Base-by-base conservation (phyloP, 2,797 vertebrate species). In the Myoxocephalus aenaeus region DNA sequence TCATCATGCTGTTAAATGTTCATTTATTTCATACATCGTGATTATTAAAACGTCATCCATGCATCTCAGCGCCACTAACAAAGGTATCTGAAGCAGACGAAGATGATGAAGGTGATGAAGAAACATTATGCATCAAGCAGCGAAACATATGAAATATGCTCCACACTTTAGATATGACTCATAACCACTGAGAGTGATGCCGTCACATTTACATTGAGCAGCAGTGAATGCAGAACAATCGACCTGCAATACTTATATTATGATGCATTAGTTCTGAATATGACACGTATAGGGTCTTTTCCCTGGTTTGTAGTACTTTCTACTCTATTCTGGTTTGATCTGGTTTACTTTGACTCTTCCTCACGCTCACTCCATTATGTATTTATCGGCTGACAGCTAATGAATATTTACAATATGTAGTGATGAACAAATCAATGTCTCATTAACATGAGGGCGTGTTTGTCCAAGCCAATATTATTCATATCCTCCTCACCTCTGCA, bases 331-430 rank as follows among this genome's bases (percentile, higher is more conserved):
- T 27, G 25, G 25, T 27, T 27, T 27, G 25, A 27, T 27, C 25
- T 27, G 25, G 25, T 66, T 59, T n/a, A 66, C 64, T 25, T 59
- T 13, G 9, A 38, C 51, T 54, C 44, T 62, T 54, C 9, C 74
- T 38, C 38, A 40, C 11, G 11, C 38, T 4, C 38, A 40, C 53
- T 13, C 48, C 27, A 46, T 53, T 70, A 85, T 88, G 77, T 79
- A 77, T 90, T 80, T 83, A 68, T 79, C 57, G 51, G 54, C 82
- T 85, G 89, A 88, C 82, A 70, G 74, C 63, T 86, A 78, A 90
- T 87, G 86, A 90, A 89, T 85, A 83, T 85, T 89, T 90, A 75
- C 82, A 92, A 85, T 89, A 90, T 93, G 90, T 86, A 88, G 86
- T 73, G 84, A 90, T 87, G 83, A 50, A 68, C 7, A 90, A 91